phyloP scores from a whole-genome alignment of 2,113 vertebrate species.

The Rousettus leschenaultii region DNA sequence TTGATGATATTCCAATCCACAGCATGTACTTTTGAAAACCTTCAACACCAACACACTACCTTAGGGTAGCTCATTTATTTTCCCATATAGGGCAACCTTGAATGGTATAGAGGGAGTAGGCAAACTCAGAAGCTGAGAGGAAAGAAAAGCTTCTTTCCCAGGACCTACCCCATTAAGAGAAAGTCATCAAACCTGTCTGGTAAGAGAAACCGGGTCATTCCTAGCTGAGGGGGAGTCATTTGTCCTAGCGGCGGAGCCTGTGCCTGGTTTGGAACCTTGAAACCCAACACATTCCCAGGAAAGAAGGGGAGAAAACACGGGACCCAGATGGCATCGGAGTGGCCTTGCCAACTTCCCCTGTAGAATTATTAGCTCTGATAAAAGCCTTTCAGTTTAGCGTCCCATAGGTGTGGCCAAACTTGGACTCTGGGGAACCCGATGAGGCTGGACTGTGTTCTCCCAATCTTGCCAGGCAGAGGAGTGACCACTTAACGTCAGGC shows the following conservation, averaged over 20 bases:
- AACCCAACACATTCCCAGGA: not conserved
- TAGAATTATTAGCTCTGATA: not conserved
- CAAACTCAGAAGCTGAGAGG: not conserved
- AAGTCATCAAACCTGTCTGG: slow-evolving; percentile 66
- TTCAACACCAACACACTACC: not conserved
- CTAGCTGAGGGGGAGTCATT: not conserved
- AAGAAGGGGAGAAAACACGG: not conserved
- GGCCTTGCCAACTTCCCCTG: not conserved
- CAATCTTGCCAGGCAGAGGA: not conserved
- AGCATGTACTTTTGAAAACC: not conserved
- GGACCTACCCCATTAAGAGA: slow-evolving; percentile 55
- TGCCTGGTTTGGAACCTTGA: slow-evolving; percentile 19
- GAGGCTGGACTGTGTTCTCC: not conserved
- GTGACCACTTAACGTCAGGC: not conserved
- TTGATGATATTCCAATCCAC: not conserved
- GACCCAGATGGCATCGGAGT: not conserved
- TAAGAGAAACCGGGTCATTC: slow-evolving; percentile 63
- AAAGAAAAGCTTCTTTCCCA: slow-evolving; percentile 51
- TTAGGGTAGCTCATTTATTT: not conserved
- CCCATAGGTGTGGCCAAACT: not conserved
- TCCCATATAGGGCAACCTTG: not conserved
- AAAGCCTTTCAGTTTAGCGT: not conserved
- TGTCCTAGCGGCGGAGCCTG: not conserved
- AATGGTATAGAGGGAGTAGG: not conserved
- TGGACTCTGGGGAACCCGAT: not conserved